A percentile compares a stretch with the other conserved stretches of the same genome.
phyloP scores from a whole-genome alignment of 1,140 invertebrate species.

The Drosophila tani region DNA sequence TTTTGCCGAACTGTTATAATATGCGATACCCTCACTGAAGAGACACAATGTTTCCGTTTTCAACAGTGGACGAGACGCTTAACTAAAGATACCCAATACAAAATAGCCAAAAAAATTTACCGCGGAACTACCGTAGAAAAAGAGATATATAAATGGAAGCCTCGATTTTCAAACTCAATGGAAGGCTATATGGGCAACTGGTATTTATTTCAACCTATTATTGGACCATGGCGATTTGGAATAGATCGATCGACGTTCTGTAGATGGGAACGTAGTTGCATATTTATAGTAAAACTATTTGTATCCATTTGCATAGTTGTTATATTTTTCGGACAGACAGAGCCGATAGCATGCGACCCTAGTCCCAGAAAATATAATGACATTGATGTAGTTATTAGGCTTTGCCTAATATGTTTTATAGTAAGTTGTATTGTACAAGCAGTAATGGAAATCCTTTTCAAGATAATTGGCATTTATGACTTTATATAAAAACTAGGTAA shows the following conservation, averaged over 20 bases:
- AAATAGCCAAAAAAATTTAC: not conserved
- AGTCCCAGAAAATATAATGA: conserved; percentile 45
- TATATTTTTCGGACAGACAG: conserved; percentile 30
- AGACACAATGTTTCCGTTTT: conserved; percentile 30
- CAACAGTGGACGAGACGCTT: conserved; percentile 19
- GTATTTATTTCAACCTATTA: conserved; percentile 50
- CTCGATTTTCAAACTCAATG: conserved; percentile 27
- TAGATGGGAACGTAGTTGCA: conserved; percentile 39
- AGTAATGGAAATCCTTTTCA: conserved; percentile 5
- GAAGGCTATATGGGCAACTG: conserved; percentile 37
- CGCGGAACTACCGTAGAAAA: not conserved
- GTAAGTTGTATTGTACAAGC: conserved; percentile 1
- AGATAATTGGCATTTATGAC: conserved; percentile 14
- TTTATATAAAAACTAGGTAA: not conserved
- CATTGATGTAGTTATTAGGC: conserved; percentile 1
- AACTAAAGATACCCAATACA: not conserved
- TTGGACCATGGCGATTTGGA: conserved; percentile 48
- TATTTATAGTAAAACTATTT: conserved; percentile 29
- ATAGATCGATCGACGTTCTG: not conserved
- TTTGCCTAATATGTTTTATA: conserved; percentile 28
- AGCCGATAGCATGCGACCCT: conserved; percentile 44
- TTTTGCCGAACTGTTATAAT: conserved; percentile 35
- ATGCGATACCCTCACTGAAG: conserved; percentile 11
- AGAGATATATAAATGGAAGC: conserved; percentile 5
- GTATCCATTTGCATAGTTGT: conserved; percentile 22